Evolutionary conservation across 30 jellyfish, hydroid and myxozoan species (phyloP), one percentile per base, ranked within the genome.

Genomic region (Aurelia aurita): DNA sequence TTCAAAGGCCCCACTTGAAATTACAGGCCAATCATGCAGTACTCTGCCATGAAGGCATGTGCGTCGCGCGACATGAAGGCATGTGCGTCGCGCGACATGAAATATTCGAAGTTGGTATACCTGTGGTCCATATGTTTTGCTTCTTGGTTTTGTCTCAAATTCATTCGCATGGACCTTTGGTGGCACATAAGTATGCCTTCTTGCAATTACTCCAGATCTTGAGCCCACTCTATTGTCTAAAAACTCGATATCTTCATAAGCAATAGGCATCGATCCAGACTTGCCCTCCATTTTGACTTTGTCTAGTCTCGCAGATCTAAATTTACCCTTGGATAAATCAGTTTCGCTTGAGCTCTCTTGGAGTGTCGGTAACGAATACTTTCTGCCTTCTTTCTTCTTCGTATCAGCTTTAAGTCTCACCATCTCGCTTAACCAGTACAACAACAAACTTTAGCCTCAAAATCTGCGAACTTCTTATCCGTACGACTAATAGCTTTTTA

Each of bases 341-440:
- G 34, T 59, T 35, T 35, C 78, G 39, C 27, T 16, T 31, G 34
- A 67, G 59, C 75, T 15, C 46, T 77, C 88, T 13, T 77, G 78
- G 35, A 77, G 65, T 34, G 88, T 59, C 0, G 88, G 88, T 1
- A 77, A 65, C 49, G 88, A 77, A 14, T 29, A 77, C 43, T 77
- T 77, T 34, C 43, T 49, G 0, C 86, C 51, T 72, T 29, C 74
- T 20, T 74, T 49, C 61, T 73, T 74, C 76, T 53, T 74, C 27
- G 4, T 22, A n/a, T 22, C 20, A 14, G 45, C 73, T 19, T 23
- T 23, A 14, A 39, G 51, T 39, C 51, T 39, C 51, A 39, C 51
- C 51, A 39, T 39, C 14, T 39, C 51, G 12, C 6, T 9, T 2
- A 39, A 39, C 15, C 16, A 39, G 15, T 39, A 39, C 51, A 39